These are phyloP conservation scores for Ariopsis seemanni DNA, from an alignment of 2,113 vertebrate genomes.

Conservation along the genomic window DNA sequence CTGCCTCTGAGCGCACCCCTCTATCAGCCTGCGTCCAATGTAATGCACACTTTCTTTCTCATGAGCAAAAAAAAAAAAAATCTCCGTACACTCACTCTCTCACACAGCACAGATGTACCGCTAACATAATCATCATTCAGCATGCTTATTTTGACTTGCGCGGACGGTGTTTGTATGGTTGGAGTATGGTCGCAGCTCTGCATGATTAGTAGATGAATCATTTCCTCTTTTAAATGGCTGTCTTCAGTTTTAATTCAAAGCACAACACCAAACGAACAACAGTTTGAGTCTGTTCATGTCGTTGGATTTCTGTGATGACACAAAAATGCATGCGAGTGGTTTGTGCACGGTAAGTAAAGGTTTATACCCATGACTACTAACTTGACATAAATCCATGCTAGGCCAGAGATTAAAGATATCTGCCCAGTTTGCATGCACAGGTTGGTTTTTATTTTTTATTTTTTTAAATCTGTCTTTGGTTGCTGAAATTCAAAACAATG, in stretches of 20 bases:
- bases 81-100: not conserved
- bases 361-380: slow-evolving; percentile 2
- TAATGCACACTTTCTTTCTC: not conserved
- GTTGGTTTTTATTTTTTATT: not conserved
- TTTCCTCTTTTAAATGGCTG: not conserved
- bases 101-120: not conserved
- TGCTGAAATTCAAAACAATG: not conserved
- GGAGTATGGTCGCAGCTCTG: not conserved
- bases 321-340: slow-evolving; percentile 12
- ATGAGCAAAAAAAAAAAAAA: not conserved
- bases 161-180: not conserved
- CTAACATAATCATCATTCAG: not conserved
- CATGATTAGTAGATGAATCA: not conserved
- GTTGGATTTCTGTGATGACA: too few relatives aligned
- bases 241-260: not conserved
- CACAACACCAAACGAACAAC: not conserved
- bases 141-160: not conserved
- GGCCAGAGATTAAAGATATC: not conserved
- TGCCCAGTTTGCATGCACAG: not conserved
- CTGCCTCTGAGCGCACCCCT: not conserved
- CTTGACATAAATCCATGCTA: not conserved
- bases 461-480: too few relatives aligned
- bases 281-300: not conserved
- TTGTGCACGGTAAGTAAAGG: not conserved
- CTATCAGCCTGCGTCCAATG: too few relatives aligned